These are phyloP conservation scores for Diabrotica virgifera DNA, from an alignment of 1,140 invertebrate species.

Conservation along the genomic window DNA sequence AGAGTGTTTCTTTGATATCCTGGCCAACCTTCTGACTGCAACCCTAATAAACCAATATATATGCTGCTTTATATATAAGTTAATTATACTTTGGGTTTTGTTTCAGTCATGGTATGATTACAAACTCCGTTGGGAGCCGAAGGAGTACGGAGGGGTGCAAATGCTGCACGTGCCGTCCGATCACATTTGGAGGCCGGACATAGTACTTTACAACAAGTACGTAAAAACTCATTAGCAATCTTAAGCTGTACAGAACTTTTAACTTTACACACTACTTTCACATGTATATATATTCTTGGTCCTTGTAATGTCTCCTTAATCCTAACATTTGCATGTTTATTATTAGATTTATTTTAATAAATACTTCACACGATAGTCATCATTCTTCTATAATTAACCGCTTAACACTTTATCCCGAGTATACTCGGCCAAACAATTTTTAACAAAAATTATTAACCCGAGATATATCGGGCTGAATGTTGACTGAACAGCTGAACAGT, in stretches of 20 bases:
- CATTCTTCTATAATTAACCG: too few species aligned
- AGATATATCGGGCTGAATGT: too few species aligned
- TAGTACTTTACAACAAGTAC: slow-evolving; percentile 96
- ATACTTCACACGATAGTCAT: not conserved
- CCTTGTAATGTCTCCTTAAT: not conserved
- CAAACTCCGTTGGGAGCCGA: slow-evolving; percentile 92
- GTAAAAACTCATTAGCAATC: slow-evolving; percentile 43
- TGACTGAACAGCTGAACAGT: too few species aligned
- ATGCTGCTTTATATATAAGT: too few species aligned
- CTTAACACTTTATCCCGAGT: too few species aligned
- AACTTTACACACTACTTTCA: not conserved
- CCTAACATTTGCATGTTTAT: not conserved
- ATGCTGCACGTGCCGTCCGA: slow-evolving; percentile 94
- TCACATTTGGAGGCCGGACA: slow-evolving; percentile 94
- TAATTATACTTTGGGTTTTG: not conserved
- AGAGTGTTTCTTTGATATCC: too few species aligned
- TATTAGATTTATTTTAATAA: not conserved
- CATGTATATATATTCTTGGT: not conserved
- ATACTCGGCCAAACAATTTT: too few species aligned
- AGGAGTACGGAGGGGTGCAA: slow-evolving; percentile 91
- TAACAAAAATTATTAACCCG: too few species aligned
- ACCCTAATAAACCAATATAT: too few species aligned
- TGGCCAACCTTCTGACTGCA: too few species aligned
- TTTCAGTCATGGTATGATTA: slow-evolving; percentile 94
- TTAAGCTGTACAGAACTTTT: not conserved